Base-by-base conservation (phyloP, 2,888 invertebrate species). In the Tetropium fuscum region DNA sequence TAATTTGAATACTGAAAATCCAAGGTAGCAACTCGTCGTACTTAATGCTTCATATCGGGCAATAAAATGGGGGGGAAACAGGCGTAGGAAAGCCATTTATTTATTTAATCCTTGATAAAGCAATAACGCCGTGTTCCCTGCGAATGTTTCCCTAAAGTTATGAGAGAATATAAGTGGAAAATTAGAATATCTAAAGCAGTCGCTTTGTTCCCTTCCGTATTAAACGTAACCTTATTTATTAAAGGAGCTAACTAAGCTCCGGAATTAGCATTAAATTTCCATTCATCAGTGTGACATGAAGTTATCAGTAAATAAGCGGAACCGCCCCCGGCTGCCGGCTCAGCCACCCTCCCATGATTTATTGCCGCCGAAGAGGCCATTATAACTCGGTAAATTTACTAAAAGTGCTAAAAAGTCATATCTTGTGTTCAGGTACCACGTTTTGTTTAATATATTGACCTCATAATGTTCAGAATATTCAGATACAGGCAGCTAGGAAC, bases 291-390 rank as follows among this genome's bases (percentile, higher is more conserved):
- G 70, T 79, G 80, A 79, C 80, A 76, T 75, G 76, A 75, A 79
- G 78, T 80, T 81, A 81, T 81, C 81, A 80, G 80, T 77, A 78
- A 80, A 80, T 80, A 78, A 79, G 77, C 76, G 74, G 70, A 74
- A 71, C 76, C 77, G 73, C 75, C 76, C 75, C 77, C 64, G 59
- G 63, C 58, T 60, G 60, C 65, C 64, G 69, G 59, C 66, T 57
- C 53, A 66, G 66, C 64, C 58, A 56, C 68, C 65, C 61, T 63
- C 64, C 64, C 71, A 75, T 76, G 75, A 76, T 77, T 76, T 77
- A 75, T 76, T 67, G 70, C 48, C 60, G 69, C 62, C 61, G 51
- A 72, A 71, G 71, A 69, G 66, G 64, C 72, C 68, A 63, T 73
- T 74, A 74, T 71, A 70, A 72, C 63, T 66, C 67, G 64, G 71